Base-by-base conservation (phyloP, 2,113 vertebrate species). In the Acanthisitta chloris region DNA sequence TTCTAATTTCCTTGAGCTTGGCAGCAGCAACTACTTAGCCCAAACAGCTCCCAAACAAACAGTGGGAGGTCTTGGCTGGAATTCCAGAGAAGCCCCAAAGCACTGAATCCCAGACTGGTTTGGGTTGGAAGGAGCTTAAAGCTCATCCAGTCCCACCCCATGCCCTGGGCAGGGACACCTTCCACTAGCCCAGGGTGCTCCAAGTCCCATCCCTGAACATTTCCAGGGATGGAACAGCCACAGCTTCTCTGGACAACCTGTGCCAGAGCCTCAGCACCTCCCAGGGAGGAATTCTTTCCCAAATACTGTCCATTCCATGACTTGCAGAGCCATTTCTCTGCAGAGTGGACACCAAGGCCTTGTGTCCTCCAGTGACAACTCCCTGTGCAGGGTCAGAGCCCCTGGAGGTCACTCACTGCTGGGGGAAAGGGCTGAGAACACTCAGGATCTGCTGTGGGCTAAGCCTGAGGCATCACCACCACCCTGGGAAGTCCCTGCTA, bases 241-340 rank as follows among this genome's bases (percentile, higher is more conserved):
- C 4, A 2, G 33, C 36, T 38, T 7, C 48, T 38, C 49, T 18
- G n/a, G 70, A 42, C 65, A 85, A 40, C 24, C 48, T 58, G 46
- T 6, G 14, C 57, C 67, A 11, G 16, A 9, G 25, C 46, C 26
- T 54, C 36, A 28, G 8, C 48, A 23, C 28, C 29, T 71, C 48
- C 4, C 26, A 26, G 48, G 13, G 17, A 21, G 46, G 58, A 24
- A 29, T 48, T 40, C 7, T 14, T 29, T 6, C n/a, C 58, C 59
- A n/a, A 36, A 19, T 10, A 6, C 9, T 15, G 1, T 10, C 33
- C 20, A n/a, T n/a, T n/a, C n/a, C n/a, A n/a, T n/a, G n/a, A n/a
- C 26, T 14, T 45, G 43, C 18, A 18, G 16, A 45, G 43, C 43
- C 14, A 12, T 45, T 79, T 36, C 40, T 0, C 0, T 8, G 25